Evolutionary conservation across 2,888 invertebrate species (phyloP), one percentile per base, ranked within the genome.

Genomic region (Troides helena): DNA sequence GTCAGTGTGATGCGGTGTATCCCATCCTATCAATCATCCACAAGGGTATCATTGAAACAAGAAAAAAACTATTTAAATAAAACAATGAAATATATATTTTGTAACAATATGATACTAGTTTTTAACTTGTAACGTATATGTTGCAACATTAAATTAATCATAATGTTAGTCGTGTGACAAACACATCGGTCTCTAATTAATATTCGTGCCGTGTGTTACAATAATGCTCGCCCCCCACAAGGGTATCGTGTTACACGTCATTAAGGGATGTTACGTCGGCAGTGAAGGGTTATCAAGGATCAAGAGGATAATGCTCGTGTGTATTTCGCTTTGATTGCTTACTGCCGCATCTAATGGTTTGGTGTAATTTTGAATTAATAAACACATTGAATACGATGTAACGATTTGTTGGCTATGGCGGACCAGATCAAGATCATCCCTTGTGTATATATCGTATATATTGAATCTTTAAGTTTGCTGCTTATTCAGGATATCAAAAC

Each of bases 171-270:
- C 6, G 17, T 25, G 25, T 64, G 64, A 64, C 56, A 64, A 56
- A 64, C 64, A 36, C 53, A 36, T 39, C 39, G 10, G 17, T 21
- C 3, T 30, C 57, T 69, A 69, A 69, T 69, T 69, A 61, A 57
- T 62, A 69, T 62, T 62, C 62, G 43, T 12, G 21, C 56, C 43
- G 50, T 39, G 62, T 63, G 58, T 63, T 59, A 59, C 68, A 58
- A 68, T 63, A 58, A 59, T 39, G 43, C 43, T 50, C 46, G 53
- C 53, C 59, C 50, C 58, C 46, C 43, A 65, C 74, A 79, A 77
- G 74, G 72, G 72, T 81, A 80, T 81, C 70, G 71, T 67, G 70
- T 81, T 81, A 72, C 79, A 74, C 77, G 69, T 81, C 80, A 79
- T 80, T 81, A 80, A 71, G 72, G 74, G 68, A 71, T 69, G 71